Base-by-base conservation (phyloP, 2,888 invertebrate species). In the Mesochorus sp. region DNA sequence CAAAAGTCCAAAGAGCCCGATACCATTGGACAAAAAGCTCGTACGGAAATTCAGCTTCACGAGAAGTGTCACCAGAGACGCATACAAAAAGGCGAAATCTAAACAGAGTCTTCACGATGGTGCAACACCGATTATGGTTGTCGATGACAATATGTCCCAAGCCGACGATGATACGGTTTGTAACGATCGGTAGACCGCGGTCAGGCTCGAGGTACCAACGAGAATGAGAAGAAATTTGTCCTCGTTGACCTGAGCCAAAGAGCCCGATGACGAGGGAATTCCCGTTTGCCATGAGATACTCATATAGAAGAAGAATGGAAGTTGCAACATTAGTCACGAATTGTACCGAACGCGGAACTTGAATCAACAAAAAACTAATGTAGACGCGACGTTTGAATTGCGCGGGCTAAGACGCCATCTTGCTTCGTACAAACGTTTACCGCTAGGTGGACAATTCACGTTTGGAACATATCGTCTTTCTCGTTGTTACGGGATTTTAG, bases 1-100 rank as follows among this genome's bases (percentile, higher is more conserved):
- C 3, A 90, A 89, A 61, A 89, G 88, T 24, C 91, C 91, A 0
- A 91, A 89, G 79, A 91, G 90, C 53, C 91, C 92, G 3, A 91
- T 92, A 0, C 91, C 92, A 0, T 88, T 93, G 53, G 92, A 92
- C 57, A 91, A 92, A 78, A 92, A 92, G 79, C 91, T 93, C 72
- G 93, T 93, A 0, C 91, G 93, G 21, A 91, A 93, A 80, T 92
- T 93, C 86, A 93, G 93, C 57, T 94, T 94, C 84, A 93, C 93
- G 10, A 91, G 93, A 68, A 92, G 93, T 82, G 92, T 93, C 1
- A 93, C 93, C 3, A 90, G 92, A 57, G 93, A 93, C 68, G 90
- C 92, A 19, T 93, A 93, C 85, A 92, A 92, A 80, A 89, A 92
- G 72, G 92, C 92, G 6, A 90, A 91, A 68, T 92, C 92, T 78